phyloP scores from a whole-genome alignment of 2,888 invertebrate genomes.

The Xestia xanthographa region DNA sequence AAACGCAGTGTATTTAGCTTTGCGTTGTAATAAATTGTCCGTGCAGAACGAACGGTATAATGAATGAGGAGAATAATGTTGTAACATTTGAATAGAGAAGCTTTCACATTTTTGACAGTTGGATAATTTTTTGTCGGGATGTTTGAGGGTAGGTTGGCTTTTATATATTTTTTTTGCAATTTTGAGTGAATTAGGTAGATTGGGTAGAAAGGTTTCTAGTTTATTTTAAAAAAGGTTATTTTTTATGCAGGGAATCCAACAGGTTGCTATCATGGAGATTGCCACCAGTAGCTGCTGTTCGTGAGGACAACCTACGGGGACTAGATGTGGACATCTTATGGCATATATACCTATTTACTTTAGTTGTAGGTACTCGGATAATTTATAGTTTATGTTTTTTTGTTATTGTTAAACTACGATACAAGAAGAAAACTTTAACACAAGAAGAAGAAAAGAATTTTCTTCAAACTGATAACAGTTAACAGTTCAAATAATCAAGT shows the following conservation, averaged over 20 bases:
- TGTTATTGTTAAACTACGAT: not conserved
- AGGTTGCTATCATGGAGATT: not conserved
- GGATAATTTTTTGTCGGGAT: slow-evolving; percentile 19
- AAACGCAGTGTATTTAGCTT: slow-evolving; percentile 75
- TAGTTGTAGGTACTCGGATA: not conserved
- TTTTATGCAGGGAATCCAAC: not conserved
- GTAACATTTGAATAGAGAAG: slow-evolving; percentile 62
- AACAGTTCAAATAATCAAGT: too few species aligned
- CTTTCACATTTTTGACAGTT: slow-evolving; percentile 55
- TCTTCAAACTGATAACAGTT: too few species aligned
- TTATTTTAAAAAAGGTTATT: not conserved
- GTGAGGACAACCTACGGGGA: not conserved
- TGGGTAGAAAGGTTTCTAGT: not conserved
- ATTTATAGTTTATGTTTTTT: not conserved
- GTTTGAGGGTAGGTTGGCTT: slow-evolving; percentile 1
- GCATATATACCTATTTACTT: not conserved
- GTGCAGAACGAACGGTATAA: slow-evolving; percentile 67
- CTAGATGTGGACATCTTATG: not conserved
- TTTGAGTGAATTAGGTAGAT: not conserved
- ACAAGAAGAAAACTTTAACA: too few species aligned
- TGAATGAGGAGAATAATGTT: slow-evolving; percentile 64
- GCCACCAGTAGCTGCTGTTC: not conserved
- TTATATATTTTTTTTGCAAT: slow-evolving; percentile 16
- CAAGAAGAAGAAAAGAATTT: too few species aligned
- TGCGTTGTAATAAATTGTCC: slow-evolving; percentile 71